Percentiles rank a stretch among this genome's conserved stretches.
Evolutionary conservation across 2,888 invertebrate species (phyloP).

Genomic region (Polyommatus icarus): DNA sequence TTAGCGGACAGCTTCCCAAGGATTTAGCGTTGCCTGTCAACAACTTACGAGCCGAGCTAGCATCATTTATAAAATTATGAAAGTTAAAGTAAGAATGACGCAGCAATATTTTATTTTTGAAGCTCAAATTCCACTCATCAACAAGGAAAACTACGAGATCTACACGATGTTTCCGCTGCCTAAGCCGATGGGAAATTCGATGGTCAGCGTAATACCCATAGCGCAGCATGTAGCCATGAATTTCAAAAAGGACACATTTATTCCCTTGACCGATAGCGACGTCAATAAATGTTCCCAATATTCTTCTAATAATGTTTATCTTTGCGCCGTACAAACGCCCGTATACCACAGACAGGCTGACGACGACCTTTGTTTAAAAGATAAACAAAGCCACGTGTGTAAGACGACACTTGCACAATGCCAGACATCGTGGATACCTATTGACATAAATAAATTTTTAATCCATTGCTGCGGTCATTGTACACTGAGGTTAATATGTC

Average conservation of each 20-base stretch:
- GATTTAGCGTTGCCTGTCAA: not conserved
- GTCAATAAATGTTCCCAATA: not conserved
- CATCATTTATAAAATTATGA: too few relatives aligned
- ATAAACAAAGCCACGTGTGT: too few relatives aligned
- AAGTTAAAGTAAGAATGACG: not conserved
- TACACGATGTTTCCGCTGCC: not conserved
- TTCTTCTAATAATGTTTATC: not conserved
- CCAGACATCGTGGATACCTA: too few relatives aligned
- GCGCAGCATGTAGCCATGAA: not conserved
- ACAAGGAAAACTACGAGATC: not conserved
- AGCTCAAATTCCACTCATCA: not conserved
- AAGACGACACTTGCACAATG: too few relatives aligned
- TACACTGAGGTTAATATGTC: too few relatives aligned
- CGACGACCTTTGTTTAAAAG: not conserved
- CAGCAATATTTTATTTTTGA: conserved; percentile 11
- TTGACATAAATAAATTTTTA: too few relatives aligned
- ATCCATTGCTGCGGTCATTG: too few relatives aligned
- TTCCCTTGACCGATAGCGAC: not conserved
- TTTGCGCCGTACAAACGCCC: conserved; percentile 13
- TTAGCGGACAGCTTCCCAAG: conserved; percentile 22
- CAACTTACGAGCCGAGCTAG: conserved; percentile 3
- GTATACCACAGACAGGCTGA: conserved; percentile 6
- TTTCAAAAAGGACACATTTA: not conserved
- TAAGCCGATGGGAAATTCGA: not conserved
- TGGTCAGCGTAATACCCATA: not conserved